Evolutionary conservation across 2,888 invertebrate genomes (phyloP).

Genomic region (Myopa tessellatipennis): DNA sequence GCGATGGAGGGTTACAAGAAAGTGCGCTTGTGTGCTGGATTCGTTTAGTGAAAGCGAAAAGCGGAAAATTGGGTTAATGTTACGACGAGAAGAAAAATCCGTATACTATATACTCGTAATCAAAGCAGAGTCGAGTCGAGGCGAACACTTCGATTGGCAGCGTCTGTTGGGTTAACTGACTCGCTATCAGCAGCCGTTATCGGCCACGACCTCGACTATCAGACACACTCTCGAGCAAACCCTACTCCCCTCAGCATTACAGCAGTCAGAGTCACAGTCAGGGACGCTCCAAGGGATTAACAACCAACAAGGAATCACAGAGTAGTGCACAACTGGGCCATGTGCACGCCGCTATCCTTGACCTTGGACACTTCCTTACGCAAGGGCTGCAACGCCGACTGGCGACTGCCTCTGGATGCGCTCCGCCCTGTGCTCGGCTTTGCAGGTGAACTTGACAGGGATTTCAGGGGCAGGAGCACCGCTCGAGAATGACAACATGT

Average conservation of each 20-base stretch:
- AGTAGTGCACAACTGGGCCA: conserved; percentile 5
- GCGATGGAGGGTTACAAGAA: background rate
- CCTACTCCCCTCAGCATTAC: background rate
- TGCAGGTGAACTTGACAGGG: conserved; percentile 27
- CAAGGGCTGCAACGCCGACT: conserved; percentile 12
- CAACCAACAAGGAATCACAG: background rate
- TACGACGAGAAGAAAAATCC: background rate
- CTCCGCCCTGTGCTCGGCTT: background rate
- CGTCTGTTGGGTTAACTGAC: background rate
- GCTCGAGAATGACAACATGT: background rate
- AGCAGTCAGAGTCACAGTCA: conserved; percentile 31
- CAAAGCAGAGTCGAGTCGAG: background rate
- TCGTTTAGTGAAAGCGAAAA: background rate
- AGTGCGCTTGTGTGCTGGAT: background rate
- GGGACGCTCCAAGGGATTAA: background rate
- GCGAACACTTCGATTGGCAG: background rate
- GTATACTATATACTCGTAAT: too few species aligned
- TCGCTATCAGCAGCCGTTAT: background rate
- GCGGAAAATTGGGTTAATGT: conserved; percentile 27
- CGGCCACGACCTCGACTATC: background rate
- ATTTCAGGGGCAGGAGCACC: background rate
- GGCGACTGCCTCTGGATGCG: conserved; percentile 4
- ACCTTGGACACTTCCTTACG: conserved; percentile 27
- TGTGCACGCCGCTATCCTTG: conserved; percentile 30
- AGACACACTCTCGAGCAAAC: background rate